Evolutionary conservation across 2,797 vertebrate genomes (phyloP), one percentile per base, ranked within the genome.

Genomic region (Dallia pectoralis): DNA sequence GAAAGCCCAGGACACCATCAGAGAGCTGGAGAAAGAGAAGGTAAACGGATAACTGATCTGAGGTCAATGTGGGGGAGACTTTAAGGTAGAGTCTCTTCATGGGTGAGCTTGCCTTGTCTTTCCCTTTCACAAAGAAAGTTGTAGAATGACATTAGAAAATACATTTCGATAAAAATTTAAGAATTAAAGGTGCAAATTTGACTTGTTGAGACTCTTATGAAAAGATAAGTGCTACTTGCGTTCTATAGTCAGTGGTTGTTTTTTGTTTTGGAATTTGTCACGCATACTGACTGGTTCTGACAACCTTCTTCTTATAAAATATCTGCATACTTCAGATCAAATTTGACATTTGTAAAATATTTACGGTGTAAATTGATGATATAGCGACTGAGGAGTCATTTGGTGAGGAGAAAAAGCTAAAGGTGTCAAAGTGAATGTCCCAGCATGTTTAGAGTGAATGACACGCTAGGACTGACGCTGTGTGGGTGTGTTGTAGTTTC

Each of bases 1-100:
- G 88, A 94, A 93, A 51, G 96, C 97, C 0, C 96, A 96, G 85
- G 95, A 91, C 82, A 96, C 95, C 75, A 96, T 98, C 87, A 89
- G 90, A 1, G 94, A 97, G 16, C 64, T 36, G 19, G 32, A 66
- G 33, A n/a, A 22, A 15, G n/a, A 47, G n/a, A 68, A 68, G 18
- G 9, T 7, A 49, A 68, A n/a, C n/a, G n/a, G n/a, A n/a, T n/a
- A n/a, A n/a, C n/a, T n/a, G 51, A 56, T 19, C 51, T 19, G 51
- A n/a, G n/a, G 16, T 22, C 59, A 19, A 19, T 29, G 29, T 33
- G 25, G 18, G 18, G 4, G 8, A 29, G 48, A 53, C 33, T 40
- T 22, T 72, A 18, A 16, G 18, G 40, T 12, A 44, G 40, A 36
- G 33, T 36, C 33, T 36, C 33, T 3, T 36, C 8, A 3, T 36